Evolutionary conservation across 2,113 vertebrate species (phyloP).

Genomic region (Mus pahari): DNA sequence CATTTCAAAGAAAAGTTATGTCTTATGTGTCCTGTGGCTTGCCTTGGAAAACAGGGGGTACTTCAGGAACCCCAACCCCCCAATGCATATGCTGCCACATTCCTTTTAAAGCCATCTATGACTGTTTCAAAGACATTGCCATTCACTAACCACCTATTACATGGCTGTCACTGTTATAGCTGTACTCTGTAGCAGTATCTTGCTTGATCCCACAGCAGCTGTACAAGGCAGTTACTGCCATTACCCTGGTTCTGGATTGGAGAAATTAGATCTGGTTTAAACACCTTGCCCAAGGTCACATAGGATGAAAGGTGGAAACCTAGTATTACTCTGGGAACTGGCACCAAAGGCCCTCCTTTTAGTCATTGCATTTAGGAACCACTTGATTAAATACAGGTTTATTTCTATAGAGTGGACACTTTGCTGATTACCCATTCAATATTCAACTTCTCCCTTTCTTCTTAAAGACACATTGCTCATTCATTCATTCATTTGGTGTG

Average conservation of each 20-base stretch:
- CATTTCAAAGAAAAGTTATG: background rate
- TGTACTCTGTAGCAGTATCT: background rate
- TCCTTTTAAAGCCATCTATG: background rate
- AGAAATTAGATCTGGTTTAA: slow-evolving; percentile 19
- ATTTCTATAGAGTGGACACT: background rate
- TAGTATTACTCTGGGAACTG: background rate
- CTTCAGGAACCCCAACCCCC: too few species aligned
- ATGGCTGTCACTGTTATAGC: background rate
- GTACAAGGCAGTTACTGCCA: background rate
- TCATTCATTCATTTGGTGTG: background rate
- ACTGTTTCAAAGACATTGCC: background rate
- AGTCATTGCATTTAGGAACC: background rate
- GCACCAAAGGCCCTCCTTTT: background rate
- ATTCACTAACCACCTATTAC: background rate
- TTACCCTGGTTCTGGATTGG: background rate
- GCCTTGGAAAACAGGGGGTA: too few species aligned
- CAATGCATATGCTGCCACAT: background rate
- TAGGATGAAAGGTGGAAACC: background rate
- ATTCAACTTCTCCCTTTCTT: background rate
- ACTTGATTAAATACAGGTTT: background rate
- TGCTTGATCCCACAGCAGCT: background rate
- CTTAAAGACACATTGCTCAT: background rate
- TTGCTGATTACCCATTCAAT: background rate
- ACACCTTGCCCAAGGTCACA: background rate
- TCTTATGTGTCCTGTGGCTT: background rate